Evolutionary conservation across 2,797 vertebrate species (phyloP), one percentile per base, ranked within the genome.

Genomic region (Urophycis tenuis): DNA sequence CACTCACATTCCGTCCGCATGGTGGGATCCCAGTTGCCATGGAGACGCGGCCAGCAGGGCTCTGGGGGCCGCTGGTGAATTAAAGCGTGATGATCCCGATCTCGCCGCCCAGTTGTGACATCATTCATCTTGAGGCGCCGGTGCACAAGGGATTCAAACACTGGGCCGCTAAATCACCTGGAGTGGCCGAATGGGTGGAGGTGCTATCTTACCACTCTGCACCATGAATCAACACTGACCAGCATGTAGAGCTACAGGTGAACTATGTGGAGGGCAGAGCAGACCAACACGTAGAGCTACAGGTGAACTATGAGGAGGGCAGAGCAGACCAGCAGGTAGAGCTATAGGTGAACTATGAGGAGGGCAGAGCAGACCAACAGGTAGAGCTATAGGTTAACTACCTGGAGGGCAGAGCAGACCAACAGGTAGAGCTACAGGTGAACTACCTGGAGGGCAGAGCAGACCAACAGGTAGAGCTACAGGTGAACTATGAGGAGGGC

Each of bases 401-500:
- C 60, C 22, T 4, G 22, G 60, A 29, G 10, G 17, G 8, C 14
- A 25, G 53, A 25, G 53, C 6, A 41, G 39, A 8, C 39, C 3
- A 36, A 10, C 35, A n/a, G 49, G 6, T 67, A 30, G 25, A 25
- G 11, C 10, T 33, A 71, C 17, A 17, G 30, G 30, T 32, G 14
- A 32, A 31, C n/a, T 71, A 96, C 96, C 96, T 98, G 94, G 87
- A 99, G n/a, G n/a, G n/a, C n/a, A n/a, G n/a, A n/a, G n/a, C n/a
- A n/a, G n/a, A n/a, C n/a, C n/a, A n/a, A n/a, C n/a, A n/a, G 6
- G 22, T 10, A 14, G 11, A 9, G 60, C 25, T n/a, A 5, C 11
- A 12, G 19, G 60, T 64, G 6, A 39, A 10, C 36, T 11, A 29
- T 22, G 5, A 2, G 22, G 60, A 29, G 10, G 17, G 8, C 14